These are phyloP conservation scores for Pachyuromys duprasi DNA, from an alignment of 2,797 vertebrate genomes.

Conservation along the genomic window DNA sequence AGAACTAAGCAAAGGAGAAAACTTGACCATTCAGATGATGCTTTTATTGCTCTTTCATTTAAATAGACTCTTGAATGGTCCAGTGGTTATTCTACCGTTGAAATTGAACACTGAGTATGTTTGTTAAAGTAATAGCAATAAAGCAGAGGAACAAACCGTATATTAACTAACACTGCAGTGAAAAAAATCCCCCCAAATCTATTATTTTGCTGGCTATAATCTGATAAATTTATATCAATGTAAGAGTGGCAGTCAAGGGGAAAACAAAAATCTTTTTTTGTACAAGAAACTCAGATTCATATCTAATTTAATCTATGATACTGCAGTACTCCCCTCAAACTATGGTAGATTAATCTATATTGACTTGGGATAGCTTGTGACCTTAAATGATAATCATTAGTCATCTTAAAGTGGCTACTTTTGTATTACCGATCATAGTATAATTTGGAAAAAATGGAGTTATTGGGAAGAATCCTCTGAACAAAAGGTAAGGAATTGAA, in stretches of 20 bases:
- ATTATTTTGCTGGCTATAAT: conserved; percentile 81
- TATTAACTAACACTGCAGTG: conserved; percentile 42
- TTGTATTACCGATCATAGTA: conserved; percentile 32
- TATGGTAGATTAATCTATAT: conserved; percentile 69
- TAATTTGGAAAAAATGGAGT: conserved; percentile 3
- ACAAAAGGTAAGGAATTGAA: conserved; percentile 52
- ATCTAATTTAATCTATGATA: conserved; percentile 56
- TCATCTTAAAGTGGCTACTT: conserved; percentile 46
- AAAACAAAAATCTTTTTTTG: neutral
- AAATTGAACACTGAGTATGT: conserved; percentile 54
- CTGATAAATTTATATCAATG: conserved; percentile 76
- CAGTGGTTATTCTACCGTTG: conserved; percentile 60
- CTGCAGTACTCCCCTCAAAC: conserved; percentile 42
- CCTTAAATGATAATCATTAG: conserved; percentile 73
- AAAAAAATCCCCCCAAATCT: conserved; percentile 76
- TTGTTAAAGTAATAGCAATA: conserved; percentile 70
- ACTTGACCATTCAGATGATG: conserved; percentile 17
- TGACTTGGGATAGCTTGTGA: conserved; percentile 13
- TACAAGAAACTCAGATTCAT: conserved; percentile 53
- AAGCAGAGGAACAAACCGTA: conserved; percentile 54
- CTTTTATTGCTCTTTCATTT: conserved; percentile 62
- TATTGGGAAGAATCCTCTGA: neutral
- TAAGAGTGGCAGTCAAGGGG: conserved; percentile 52
- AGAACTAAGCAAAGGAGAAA: conserved; percentile 42
- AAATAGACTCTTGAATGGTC: conserved; percentile 46